Conservation (phyloP, 1,140 invertebrate genomes). For the Eubasilissa regina region DNA sequence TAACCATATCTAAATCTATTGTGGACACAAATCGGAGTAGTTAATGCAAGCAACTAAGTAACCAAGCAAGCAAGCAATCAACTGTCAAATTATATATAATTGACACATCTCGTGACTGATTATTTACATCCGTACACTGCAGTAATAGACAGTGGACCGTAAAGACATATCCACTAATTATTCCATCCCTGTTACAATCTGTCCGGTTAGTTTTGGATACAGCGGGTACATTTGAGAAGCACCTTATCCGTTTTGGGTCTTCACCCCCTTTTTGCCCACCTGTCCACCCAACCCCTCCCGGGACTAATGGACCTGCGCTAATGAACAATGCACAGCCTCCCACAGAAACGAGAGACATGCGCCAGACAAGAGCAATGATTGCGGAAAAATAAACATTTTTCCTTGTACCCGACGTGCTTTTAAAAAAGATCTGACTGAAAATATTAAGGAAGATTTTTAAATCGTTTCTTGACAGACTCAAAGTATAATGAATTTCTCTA, state of each 20-base stretch:
- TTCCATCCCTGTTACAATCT: slow-evolving; percentile 14
- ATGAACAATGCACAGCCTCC: slow-evolving; percentile 28
- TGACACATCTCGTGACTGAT: not conserved
- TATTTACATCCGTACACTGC: not conserved
- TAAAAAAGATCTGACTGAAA: too few relatives aligned
- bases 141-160: not conserved
- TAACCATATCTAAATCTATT: too few relatives aligned
- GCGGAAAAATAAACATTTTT: not conserved
- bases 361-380: slow-evolving; percentile 17
- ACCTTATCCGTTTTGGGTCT: not conserved
- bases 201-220: not conserved
- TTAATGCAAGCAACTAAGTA: too few relatives aligned
- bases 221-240: not conserved
- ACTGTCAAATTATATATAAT: not conserved
- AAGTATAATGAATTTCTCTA: too few relatives aligned
- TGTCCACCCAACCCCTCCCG: not conserved
- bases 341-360: slow-evolving; percentile 14
- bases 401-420: not conserved
- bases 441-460: too few relatives aligned
- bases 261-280: slow-evolving; percentile 2
- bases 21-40: too few relatives aligned
- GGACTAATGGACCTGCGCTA: slow-evolving; percentile 31
- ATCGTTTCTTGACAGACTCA: too few relatives aligned
- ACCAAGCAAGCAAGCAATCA: too few relatives aligned
- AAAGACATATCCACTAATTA: not conserved